Base-by-base conservation (phyloP, 2,113 vertebrate genomes). In the Castor canadensis region DNA sequence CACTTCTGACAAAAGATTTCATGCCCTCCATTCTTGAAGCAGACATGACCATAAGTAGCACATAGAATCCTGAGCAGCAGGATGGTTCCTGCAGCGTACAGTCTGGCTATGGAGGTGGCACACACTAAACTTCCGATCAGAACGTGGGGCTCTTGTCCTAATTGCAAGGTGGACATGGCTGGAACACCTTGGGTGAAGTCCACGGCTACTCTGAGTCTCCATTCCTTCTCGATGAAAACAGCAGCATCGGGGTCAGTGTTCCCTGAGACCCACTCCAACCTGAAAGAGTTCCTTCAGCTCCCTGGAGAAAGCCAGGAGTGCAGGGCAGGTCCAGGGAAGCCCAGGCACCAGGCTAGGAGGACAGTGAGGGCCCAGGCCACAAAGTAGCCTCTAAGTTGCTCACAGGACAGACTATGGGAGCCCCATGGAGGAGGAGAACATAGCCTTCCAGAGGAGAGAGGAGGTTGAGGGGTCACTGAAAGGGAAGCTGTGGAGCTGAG, bases 81-180 rank as follows among this genome's bases (percentile, higher is more conserved):
- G 15, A 19, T 10, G 43, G 52, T 40, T 54, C n/a, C 19, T 1
- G 5, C 26, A 1, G 32, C 3, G 2, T 13, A 12, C 17, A 6
- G 9, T 24, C n/a, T 19, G 15, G 6, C 8, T 13, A 9, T 1
- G 11, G 7, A 85, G 43, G 40, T 19, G 16, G 32, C 6, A 0
- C 1, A 24, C 62, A 0, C 26, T 7, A 22, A 66, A 11, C n/a
- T 13, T 19, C 20, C 6, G 5, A 4, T 38, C 43, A 2, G 38
- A 24, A 76, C 45, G 26, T 17, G 0, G 20, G 24, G 28, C 3
- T 11, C 54, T 13, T 1, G 0, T 20, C 58, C 12, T 2, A 6
- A 6, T 1, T 12, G 4, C 0, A n/a, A 15, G 1, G 3, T 8
- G 43, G 2, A 35, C 2, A 2, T 16, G 17, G 2, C 38, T 7